Base-by-base conservation (phyloP, 1,140 invertebrate species). In the Bradynema listronoti region DNA sequence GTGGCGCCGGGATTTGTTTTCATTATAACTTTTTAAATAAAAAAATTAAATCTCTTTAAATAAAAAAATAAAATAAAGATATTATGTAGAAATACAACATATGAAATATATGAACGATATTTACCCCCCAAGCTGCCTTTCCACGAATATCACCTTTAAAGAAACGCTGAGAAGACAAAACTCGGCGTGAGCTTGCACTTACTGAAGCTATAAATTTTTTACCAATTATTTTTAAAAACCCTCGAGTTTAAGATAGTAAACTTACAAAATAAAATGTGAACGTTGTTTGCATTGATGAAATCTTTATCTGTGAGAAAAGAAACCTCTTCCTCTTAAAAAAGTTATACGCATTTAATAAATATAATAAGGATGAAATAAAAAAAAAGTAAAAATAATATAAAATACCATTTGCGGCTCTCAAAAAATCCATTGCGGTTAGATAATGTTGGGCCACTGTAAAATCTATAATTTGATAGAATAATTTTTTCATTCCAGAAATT, bases 251-350 rank as follows among this genome's bases (percentile, higher is more conserved):
- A 14, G 1, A 50, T 19, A n/a, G 34, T 22, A 36, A 41, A 56
- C 45, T 22, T 33, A 68, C 50, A 53, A 52, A 65, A 62, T 29
- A 42, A 65, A 19, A 65, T 47, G 34, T 51, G 54, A 29, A 65
- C 57, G 54, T 73, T 72, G 9, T 58, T 63, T 33, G 69, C 73
- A 52, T 78, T 78, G 33, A 61, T 47, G 52, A 75, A 75, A 43
- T 75, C 73, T 32, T 54, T 41, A 27, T 78, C 65, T 5, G 76
- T 69, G 32, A 75, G 55, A 29, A 58, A 61, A 1, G 59, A 58
- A 11, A 61, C 56, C 19, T 33, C 30, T 24, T 58, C 56, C 39
- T 62, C 56, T 58, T 22, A 27, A 52, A 58, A 19, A 58, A 50
- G 19, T 29, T 24, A 30, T 47, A 22, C 22, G 34, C 27, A 24